A percentile compares a stretch with the other conserved stretches of the same genome.
These are phyloP conservation scores for Promerops cafer DNA, from an alignment of 2,113 vertebrate species.

Conservation along the genomic window DNA sequence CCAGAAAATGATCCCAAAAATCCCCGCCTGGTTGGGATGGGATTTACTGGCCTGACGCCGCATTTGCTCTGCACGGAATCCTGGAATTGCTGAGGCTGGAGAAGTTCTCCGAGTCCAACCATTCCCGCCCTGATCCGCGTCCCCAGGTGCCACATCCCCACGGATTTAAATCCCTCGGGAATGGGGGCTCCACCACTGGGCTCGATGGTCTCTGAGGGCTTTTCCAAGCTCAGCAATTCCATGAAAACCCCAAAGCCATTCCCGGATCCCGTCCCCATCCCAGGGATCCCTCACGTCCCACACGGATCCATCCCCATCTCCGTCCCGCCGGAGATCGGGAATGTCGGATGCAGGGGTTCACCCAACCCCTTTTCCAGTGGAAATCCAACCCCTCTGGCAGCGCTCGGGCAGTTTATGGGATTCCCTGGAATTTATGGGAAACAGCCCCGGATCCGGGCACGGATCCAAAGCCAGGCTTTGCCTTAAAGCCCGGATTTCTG, in stretches of 20 bases:
- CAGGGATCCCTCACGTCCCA: not conserved
- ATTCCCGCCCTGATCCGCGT: rapidly evolving
- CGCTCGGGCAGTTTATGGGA: not conserved
- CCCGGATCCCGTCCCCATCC: not conserved
- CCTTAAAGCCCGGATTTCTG: not conserved
- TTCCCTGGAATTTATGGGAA: not conserved
- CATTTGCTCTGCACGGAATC: rapidly evolving
- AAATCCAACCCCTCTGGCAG: not conserved
- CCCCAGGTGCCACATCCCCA: rapidly evolving
- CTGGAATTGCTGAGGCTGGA: not conserved
- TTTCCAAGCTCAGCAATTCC: not conserved
- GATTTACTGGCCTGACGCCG: rapidly evolving
- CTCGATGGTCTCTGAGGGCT: not conserved
- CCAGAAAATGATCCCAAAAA: not conserved
- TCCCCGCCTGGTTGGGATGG: rapidly evolving
- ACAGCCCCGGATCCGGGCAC: rapidly evolving
- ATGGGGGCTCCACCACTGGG: not conserved
- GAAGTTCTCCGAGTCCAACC: not conserved
- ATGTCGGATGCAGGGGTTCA: not conserved
- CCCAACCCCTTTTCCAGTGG: not conserved
- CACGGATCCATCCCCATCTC: rapidly evolving
- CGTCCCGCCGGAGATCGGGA: not conserved
- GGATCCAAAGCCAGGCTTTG: not conserved
- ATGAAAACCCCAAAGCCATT: not conserved
- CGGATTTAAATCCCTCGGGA: rapidly evolving